These are phyloP conservation scores for Tor tambroides DNA, from an alignment of 2,113 vertebrate species.

Conservation along the genomic window DNA sequence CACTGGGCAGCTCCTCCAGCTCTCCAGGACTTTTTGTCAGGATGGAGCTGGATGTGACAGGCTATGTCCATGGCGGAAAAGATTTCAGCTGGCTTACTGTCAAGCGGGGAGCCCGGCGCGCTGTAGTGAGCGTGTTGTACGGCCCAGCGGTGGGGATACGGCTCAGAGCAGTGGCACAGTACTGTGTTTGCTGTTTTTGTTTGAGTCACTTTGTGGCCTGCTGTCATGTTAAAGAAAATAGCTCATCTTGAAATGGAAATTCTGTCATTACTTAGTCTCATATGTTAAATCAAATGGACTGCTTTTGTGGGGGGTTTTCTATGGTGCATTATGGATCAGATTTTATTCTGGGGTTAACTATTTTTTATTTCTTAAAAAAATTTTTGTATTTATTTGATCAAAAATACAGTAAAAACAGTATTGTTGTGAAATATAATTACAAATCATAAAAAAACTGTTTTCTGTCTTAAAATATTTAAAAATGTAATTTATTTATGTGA, in stretches of 20 bases:
- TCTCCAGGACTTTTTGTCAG: slow-evolving; percentile 21
- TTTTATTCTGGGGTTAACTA: not conserved
- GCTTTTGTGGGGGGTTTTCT: too few relatives aligned
- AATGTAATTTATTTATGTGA: not conserved
- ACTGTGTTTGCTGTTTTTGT: not conserved
- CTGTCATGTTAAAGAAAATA: not conserved
- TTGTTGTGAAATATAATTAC: not conserved
- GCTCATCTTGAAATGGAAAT: not conserved
- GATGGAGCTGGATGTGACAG: slow-evolving; percentile 56
- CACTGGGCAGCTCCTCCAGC: slow-evolving; percentile 8
- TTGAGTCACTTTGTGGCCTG: not conserved
- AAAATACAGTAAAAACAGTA: not conserved
- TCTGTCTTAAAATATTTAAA: not conserved
- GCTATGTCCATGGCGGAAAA: slow-evolving; percentile 55
- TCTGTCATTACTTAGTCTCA: not conserved
- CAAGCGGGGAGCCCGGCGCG: slow-evolving; percentile 42
- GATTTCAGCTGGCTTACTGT: slow-evolving; percentile 53
- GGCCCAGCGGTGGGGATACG: slow-evolving; percentile 22
- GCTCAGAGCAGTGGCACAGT: not conserved
- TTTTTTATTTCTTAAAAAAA: too few relatives aligned
- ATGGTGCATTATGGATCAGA: not conserved
- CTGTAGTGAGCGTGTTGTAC: slow-evolving; percentile 10
- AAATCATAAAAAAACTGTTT: not conserved
- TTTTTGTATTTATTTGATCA: not conserved
- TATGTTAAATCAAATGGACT: not conserved